Evolutionary conservation across 2,113 vertebrate genomes (phyloP).

Genomic region (Corythaeola cristata): DNA sequence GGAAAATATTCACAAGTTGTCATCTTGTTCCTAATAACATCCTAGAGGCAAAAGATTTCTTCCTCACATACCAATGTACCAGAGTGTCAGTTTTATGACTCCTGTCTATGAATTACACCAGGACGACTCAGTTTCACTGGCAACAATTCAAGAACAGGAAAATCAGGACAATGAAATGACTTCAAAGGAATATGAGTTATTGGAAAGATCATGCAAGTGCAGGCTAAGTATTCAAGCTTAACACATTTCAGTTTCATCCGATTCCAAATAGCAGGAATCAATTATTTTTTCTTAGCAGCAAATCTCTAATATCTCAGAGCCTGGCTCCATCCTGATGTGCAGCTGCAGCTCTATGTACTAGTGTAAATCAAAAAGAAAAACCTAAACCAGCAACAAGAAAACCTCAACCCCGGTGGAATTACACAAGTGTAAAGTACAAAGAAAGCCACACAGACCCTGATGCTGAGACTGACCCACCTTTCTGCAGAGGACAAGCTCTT

Average conservation of each 20-base stretch:
- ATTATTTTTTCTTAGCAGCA: neutral
- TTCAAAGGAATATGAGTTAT: constrained; percentile 48
- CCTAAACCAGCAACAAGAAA: neutral
- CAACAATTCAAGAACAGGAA: constrained; percentile 32
- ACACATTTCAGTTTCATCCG: constrained; percentile 21
- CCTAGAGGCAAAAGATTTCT: constrained; percentile 14
- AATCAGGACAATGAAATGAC: neutral
- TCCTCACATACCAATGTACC: neutral
- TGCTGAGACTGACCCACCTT: neutral
- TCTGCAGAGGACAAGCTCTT: neutral
- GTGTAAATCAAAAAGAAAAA: neutral
- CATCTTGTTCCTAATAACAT: constrained; percentile 33
- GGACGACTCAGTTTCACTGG: constrained; percentile 9
- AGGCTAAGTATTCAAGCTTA: constrained; percentile 9
- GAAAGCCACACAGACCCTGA: neutral
- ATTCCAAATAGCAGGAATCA: constrained; percentile 54
- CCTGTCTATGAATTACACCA: constrained; percentile 13
- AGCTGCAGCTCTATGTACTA: neutral
- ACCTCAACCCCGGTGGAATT: neutral
- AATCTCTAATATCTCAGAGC: neutral
- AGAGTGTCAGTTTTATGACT: constrained; percentile 16
- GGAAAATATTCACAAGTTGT: constrained; percentile 53
- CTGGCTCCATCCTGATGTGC: neutral
- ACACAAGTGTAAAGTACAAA: neutral
- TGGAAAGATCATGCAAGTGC: constrained; percentile 48